A percentile compares a stretch with the other conserved stretches of the same genome.
Conservation (phyloP, 2,888 invertebrate species). For the Apodemia zela region DNA sequence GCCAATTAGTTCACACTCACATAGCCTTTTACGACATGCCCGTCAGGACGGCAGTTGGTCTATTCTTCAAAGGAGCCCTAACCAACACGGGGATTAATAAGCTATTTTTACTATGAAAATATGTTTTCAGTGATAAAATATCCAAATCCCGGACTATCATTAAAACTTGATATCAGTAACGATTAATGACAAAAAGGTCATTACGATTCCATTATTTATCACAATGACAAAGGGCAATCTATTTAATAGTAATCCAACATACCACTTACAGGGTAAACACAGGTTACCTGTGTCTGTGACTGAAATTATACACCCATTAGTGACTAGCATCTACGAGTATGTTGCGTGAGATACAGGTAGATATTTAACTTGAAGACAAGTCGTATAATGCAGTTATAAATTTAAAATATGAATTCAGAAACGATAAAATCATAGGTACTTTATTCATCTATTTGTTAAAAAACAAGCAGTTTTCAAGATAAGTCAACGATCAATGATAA, state of each 20-base stretch:
- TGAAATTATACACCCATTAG: slow-evolving; percentile 11
- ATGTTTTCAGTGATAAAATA: neutral
- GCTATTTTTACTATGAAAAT: neutral
- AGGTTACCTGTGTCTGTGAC: slow-evolving; percentile 2
- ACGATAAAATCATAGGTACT: too few species aligned
- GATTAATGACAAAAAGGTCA: slow-evolving; percentile 5
- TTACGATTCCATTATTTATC: neutral
- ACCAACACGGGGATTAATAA: too few species aligned
- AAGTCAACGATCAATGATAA: too few species aligned
- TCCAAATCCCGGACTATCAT: neutral
- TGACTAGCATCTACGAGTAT: neutral
- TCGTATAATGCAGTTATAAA: neutral
- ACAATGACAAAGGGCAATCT: slow-evolving; percentile 10
- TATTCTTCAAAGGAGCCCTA: too few species aligned
- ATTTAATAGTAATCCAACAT: slow-evolving; percentile 4
- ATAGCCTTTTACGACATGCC: too few species aligned
- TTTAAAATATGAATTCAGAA: too few species aligned
- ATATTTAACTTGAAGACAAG: neutral
- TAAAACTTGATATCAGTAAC: neutral
- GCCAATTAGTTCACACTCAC: too few species aligned
- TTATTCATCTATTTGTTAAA: too few species aligned
- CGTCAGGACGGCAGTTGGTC: too few species aligned
- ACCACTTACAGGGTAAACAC: slow-evolving; percentile 7
- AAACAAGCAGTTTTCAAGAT: too few species aligned
- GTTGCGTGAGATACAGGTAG: neutral